Conservation (phyloP, 1,140 invertebrate species). For the Brachionus koreanus region DNA sequence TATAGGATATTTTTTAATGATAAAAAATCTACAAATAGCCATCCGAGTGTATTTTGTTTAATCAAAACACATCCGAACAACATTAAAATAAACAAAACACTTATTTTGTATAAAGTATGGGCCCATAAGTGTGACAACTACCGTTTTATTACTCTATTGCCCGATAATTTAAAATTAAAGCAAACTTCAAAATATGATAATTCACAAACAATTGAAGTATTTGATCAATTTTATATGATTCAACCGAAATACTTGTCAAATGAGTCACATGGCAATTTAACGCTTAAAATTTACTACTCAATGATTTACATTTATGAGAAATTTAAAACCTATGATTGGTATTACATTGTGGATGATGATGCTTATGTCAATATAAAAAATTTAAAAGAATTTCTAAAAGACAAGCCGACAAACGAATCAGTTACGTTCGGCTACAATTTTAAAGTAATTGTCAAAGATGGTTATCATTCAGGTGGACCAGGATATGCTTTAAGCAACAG, state of each 20-base stretch:
- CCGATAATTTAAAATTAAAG: not conserved
- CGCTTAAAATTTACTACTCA: not conserved
- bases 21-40: no score
- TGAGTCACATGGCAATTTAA: not conserved
- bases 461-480: slow-evolving; percentile 47
- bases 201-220: not conserved
- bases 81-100: slow-evolving; percentile 12
- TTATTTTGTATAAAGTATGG: not conserved
- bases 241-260: not conserved
- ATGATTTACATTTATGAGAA: slow-evolving; percentile 59
- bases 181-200: not conserved
- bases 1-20: no score
- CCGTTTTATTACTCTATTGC: not conserved
- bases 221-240: not conserved
- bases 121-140: not conserved
- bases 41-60: not conserved
- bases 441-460: slow-evolving; percentile 8
- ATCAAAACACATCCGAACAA: slow-evolving; percentile 9
- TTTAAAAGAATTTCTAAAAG: slow-evolving; percentile 53
- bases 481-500: slow-evolving; percentile 52
- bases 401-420: slow-evolving; percentile 46
- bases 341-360: slow-evolving; percentile 88
- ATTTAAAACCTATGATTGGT: slow-evolving; percentile 69
- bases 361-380: slow-evolving; percentile 68
- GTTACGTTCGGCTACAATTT: slow-evolving; percentile 45